Conservation (phyloP, 92 coral and sea anemone species). For the Diadumene lineata region DNA sequence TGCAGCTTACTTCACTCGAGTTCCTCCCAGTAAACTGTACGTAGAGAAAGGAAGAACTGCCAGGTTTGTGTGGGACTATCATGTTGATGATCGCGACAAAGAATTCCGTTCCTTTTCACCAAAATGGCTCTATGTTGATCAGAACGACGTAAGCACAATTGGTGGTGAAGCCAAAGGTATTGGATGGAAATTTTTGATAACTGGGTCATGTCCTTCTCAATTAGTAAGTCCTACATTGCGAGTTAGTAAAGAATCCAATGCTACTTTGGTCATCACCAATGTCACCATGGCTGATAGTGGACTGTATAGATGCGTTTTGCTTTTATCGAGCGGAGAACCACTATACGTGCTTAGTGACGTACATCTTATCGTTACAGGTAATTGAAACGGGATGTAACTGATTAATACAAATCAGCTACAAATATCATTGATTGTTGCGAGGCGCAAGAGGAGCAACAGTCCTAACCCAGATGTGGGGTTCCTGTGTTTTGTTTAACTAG, state of each 20-base stretch:
- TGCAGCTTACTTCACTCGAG: neutral
- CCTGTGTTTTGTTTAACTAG: too few species aligned
- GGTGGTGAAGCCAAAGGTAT: neutral
- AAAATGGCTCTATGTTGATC: neutral
- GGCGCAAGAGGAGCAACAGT: neutral
- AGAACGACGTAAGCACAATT: neutral
- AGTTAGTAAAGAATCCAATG: conserved; percentile 1
- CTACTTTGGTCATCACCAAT: conserved; percentile 17
- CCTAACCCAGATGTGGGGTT: neutral
- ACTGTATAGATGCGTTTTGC: conserved; percentile 6
- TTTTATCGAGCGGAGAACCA: neutral
- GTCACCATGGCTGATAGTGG: conserved; percentile 28
- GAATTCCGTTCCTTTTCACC: neutral
- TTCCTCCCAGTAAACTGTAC: neutral
- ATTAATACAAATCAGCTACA: neutral
- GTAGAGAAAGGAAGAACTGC: neutral
- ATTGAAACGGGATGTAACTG: too few species aligned
- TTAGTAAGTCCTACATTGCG: conserved; percentile 6
- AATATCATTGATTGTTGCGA: neutral
- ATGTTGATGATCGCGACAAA: neutral
- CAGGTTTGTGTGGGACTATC: neutral
- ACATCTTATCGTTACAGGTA: neutral
- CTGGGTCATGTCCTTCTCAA: conserved; percentile 1
- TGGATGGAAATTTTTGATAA: neutral
- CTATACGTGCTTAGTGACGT: neutral